A percentile compares a stretch with the other conserved stretches of the same genome.
Evolutionary conservation across 2,797 vertebrate genomes (phyloP).

Genomic region (Enteromius treurensis): DNA sequence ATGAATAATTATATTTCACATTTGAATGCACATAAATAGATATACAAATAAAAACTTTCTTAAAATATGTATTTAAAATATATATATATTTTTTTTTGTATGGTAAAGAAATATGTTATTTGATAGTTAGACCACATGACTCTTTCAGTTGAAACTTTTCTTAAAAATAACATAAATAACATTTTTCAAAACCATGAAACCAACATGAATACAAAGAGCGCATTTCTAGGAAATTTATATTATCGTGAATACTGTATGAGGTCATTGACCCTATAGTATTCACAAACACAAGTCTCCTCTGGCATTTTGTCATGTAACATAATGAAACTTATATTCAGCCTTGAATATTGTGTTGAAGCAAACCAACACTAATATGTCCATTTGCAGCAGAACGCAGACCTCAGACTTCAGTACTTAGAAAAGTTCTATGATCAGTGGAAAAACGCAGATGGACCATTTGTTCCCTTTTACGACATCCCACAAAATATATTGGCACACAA

Average conservation of each 20-base stretch:
- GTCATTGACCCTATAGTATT: neutral
- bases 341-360: neutral
- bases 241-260: neutral
- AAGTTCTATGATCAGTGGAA: conserved; percentile 16
- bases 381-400: neutral
- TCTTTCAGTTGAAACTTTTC: neutral
- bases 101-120: no score
- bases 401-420: neutral
- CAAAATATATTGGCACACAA: conserved; percentile 20
- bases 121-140: neutral
- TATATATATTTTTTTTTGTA: no score
- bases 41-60: neutral
- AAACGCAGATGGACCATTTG: conserved; percentile 34
- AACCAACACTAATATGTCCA: neutral
- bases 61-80: neutral
- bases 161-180: neutral
- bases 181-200: neutral
- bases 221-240: neutral
- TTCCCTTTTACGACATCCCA: conserved; percentile 4
- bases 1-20: neutral
- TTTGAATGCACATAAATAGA: neutral
- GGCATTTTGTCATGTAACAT: neutral
- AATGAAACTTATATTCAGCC: neutral
- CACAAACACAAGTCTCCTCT: neutral
- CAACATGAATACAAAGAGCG: neutral